phyloP scores from a whole-genome alignment of 2,888 invertebrate genomes.

The Lycophotia porphyrea region DNA sequence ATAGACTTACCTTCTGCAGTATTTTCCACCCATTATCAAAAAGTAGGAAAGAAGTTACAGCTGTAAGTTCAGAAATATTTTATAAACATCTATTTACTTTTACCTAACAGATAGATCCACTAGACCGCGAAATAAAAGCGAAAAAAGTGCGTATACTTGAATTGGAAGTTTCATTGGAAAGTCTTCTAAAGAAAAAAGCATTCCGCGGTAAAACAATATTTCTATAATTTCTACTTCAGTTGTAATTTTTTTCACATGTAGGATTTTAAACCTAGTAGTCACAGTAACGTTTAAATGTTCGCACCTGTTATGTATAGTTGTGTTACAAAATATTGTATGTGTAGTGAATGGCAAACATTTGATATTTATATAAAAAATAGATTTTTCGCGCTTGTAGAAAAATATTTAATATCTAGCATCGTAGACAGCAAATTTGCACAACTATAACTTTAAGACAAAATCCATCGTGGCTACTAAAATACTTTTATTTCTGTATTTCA shows the following conservation, averaged over 20 bases:
- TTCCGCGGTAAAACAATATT: constrained; percentile 86
- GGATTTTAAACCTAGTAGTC: constrained; percentile 45
- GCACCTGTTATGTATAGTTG: constrained; percentile 50
- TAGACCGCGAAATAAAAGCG: constrained; percentile 95
- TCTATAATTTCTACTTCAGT: constrained; percentile 74
- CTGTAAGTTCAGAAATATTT: constrained; percentile 70
- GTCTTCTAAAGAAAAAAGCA: constrained; percentile 93
- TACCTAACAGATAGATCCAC: constrained; percentile 93
- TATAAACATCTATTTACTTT: constrained; percentile 46
- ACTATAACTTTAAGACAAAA: constrained; percentile 6
- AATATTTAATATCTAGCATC: not conserved
- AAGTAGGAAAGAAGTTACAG: constrained; percentile 85
- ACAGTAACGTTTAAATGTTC: constrained; percentile 62
- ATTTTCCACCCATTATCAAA: constrained; percentile 15
- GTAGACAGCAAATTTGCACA: constrained; percentile 14
- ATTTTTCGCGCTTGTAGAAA: constrained; percentile 4
- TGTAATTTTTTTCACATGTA: constrained; percentile 86
- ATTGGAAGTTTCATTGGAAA: constrained; percentile 95
- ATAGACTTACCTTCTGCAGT: constrained; percentile 6
- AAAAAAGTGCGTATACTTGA: constrained; percentile 95
- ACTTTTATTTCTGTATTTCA: constrained; percentile 64
- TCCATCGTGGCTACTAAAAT: not conserved
- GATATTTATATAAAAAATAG: not conserved
- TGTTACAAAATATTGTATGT: constrained; percentile 18
- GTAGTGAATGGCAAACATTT: constrained; percentile 27